Evolutionary conservation across 37 sponge, comb jelly and placozoan genomes (phyloP), one percentile per base, ranked within the genome.

Genomic region (Oopsacas minuta): DNA sequence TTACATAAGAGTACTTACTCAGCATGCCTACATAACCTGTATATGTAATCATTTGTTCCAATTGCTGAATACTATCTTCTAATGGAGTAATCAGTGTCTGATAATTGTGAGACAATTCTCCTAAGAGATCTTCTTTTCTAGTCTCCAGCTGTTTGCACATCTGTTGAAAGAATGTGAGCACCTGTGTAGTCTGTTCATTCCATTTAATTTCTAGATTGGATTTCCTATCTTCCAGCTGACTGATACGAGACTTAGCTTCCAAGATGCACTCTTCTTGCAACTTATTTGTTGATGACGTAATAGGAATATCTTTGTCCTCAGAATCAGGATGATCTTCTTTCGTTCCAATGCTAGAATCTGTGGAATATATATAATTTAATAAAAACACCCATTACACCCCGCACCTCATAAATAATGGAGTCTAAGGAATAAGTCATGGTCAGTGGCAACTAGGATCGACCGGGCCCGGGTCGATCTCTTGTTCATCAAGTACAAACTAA

Each of bases 211-310:
- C 75, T 5, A 61, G 75, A 12, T 61, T 34, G 7, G 75, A 61
- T 12, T 61, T 61, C 75, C 75, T 61, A 10, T 61, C 75, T 61
- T 61, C 75, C 75, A 61, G 30, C 75, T 61, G 17, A 61, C 32
- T 32, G 7, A 61, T 61, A 25, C 75, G 20, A 34, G 28, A 25
- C 75, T n/a, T 61, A 7, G 75, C 75, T 61, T 12, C 75, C 30
- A 61, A 34, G 17, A 61, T 61, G 30, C 75, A 61, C 30, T 25
- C 75, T 25, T 61, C 75, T 61, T 61, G 28, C 28, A 61, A 32
- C 51, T 46, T 17, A 22, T 12, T 17, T 22, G 51, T 22, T 46
- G 51, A 46, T n/a, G n/a, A n/a, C 5, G 75, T 3, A 12, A 42
- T 8, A 42, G 8, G 12, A 42, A 15, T 8, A 17, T 15, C 15